These are phyloP conservation scores for Cotesia congregata DNA, from an alignment of 2,888 invertebrate species.

Conservation along the genomic window DNA sequence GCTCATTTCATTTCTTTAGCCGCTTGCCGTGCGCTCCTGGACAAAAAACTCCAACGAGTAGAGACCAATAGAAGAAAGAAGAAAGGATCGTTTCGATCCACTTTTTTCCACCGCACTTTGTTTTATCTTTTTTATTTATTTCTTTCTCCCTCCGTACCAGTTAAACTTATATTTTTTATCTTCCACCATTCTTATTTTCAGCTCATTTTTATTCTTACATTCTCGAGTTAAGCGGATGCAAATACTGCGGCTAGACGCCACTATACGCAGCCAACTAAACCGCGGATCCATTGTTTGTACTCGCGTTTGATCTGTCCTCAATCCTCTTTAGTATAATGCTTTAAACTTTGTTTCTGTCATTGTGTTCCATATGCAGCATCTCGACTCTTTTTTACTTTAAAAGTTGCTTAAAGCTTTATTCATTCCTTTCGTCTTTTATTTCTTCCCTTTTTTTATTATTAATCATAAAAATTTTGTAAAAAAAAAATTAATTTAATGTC, in stretches of 20 bases:
- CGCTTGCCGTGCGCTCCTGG: neutral
- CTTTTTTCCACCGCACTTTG: conserved; percentile 27
- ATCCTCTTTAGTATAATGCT: conserved; percentile 16
- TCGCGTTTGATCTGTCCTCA: conserved; percentile 19
- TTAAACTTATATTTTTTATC: conserved; percentile 26
- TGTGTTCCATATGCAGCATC: too few relatives aligned
- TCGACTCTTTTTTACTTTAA: too few relatives aligned
- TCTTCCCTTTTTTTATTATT: too few relatives aligned
- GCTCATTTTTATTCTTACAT: conserved; percentile 23
- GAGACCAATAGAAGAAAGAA: conserved; percentile 29
- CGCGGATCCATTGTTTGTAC: conserved; percentile 47
- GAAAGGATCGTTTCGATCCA: conserved; percentile 44
- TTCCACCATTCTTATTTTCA: conserved; percentile 28
- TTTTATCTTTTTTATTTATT: conserved; percentile 18
- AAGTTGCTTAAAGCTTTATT: too few relatives aligned
- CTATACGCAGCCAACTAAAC: neutral
- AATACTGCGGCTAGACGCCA: conserved; percentile 20
- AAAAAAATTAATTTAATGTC: too few relatives aligned
- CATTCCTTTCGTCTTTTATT: too few relatives aligned
- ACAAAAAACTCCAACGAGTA: neutral
- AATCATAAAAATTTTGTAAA: too few relatives aligned
- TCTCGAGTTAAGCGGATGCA: conserved; percentile 28
- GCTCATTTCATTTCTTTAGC: conserved; percentile 1
- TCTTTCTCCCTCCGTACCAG: conserved; percentile 7
- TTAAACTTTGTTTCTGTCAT: neutral